Percentiles rank a stretch among this genome's conserved stretches.
Evolutionary conservation across 1,140 invertebrate genomes (phyloP).

Genomic region (Chlorops oryzae): DNA sequence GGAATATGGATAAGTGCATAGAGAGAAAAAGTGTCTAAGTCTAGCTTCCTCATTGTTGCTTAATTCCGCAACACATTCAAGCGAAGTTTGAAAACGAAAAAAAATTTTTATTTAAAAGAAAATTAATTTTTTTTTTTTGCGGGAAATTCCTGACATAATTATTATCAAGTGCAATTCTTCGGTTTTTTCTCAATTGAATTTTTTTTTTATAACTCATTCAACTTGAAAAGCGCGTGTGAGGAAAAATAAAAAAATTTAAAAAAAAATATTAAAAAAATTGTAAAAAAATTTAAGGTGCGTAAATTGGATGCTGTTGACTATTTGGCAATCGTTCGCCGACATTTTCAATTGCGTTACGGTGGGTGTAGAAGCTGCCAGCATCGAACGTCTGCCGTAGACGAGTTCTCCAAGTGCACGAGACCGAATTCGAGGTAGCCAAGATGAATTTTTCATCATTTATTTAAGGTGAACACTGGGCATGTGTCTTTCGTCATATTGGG

Average conservation of each 20-base stretch:
- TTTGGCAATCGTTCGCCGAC: background rate
- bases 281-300: background rate
- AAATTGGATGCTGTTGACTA: background rate
- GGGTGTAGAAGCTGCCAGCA: too few relatives aligned
- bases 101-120: too few relatives aligned
- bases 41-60: background rate
- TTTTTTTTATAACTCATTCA: slow-evolving; percentile 5
- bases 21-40: slow-evolving; percentile 1
- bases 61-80: background rate
- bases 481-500: background rate
- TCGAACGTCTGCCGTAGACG: too few relatives aligned
- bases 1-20: background rate
- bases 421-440: too few relatives aligned
- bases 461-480: background rate
- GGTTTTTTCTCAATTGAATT: background rate
- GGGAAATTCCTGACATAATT: too few relatives aligned
- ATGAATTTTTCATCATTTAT: background rate
- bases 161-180: too few relatives aligned
- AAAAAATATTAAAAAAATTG: background rate
- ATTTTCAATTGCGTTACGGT: too few relatives aligned
- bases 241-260: background rate
- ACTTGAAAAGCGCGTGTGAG: background rate
- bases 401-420: too few relatives aligned
- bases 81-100: background rate
- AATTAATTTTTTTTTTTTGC: too few relatives aligned